Base-by-base conservation (phyloP, 2,888 invertebrate genomes). In the Pinctada fucata region DNA sequence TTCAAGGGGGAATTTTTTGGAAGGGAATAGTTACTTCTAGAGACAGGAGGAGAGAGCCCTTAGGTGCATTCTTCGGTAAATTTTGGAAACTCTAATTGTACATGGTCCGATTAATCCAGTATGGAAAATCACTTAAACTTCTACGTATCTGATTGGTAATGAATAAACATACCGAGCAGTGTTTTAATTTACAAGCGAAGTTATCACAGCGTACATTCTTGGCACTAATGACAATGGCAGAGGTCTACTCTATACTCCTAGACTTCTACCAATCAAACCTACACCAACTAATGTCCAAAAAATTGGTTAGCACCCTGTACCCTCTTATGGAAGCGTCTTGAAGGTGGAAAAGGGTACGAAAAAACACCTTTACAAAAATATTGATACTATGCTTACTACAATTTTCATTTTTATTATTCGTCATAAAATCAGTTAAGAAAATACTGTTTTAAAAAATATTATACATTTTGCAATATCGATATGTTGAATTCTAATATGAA, bases 111-210 rank as follows among this genome's bases (percentile, higher is more conserved):
- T 58, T 10, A 58, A 58, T 6, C 8, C 58, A 13, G 58, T 58
- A 58, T 58, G 58, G 58, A 58, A 58, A 58, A 58, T 10, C 58
- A 58, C 13, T 58, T 13, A 58, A 58, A 58, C 8, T 58, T 58
- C 58, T 58, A 58, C 58, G 58, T 58, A 58, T 58, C 58, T 58
- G 6, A 58, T 58, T 58, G 58, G 58, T 58, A 58, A 58, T 58
- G 58, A 58, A 58, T 58, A 58, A 58, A 58, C 58, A 58, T 58
- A 58, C 58, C 6, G 13, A 58, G 13, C 58, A 58, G 58, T 58
- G 58, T 58, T 58, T 58, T 58, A 58, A 58, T 58, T 58, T 58
- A 13, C 58, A 13, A 58, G 58, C 6, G 13, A 58, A 58, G 58
- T 58, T 58, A 58, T 58, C 58, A 10, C 13, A 58, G 58, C 58